These are phyloP conservation scores for Ariolimax columbianus DNA, from an alignment of 2,888 invertebrate genomes.

Conservation along the genomic window DNA sequence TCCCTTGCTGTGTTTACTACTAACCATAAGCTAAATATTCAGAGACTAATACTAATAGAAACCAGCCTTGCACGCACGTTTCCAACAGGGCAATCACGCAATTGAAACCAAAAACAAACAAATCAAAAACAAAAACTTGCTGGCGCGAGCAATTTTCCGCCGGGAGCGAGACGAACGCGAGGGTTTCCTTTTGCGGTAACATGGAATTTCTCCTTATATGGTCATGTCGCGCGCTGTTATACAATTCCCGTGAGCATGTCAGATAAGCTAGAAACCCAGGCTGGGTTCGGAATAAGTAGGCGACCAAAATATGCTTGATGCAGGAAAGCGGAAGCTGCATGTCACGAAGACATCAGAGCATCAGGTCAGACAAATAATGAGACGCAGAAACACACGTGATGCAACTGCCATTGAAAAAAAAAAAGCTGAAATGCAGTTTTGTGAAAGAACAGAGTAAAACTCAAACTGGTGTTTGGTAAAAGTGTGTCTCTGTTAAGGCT, in stretches of 20 bases:
- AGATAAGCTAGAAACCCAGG: neutral
- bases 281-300: neutral
- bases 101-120: neutral
- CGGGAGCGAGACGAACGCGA: neutral
- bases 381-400: neutral
- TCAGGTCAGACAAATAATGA: neutral
- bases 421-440: too few relatives aligned
- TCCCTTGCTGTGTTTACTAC: too few relatives aligned
- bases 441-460: too few relatives aligned
- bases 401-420: too few relatives aligned
- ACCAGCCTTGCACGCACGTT: too few relatives aligned
- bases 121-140: neutral
- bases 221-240: neutral
- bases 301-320: neutral
- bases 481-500: too few relatives aligned
- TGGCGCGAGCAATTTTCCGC: neutral
- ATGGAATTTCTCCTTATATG: neutral
- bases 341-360: neutral
- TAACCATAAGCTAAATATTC: too few relatives aligned
- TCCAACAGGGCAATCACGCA: too few relatives aligned
- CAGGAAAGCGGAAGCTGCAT: neutral
- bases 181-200: neutral
- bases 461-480: too few relatives aligned
- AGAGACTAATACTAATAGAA: too few relatives aligned
- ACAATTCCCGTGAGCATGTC: neutral